Evolutionary conservation across 2,888 invertebrate genomes (phyloP), one percentile per base, ranked within the genome.

Genomic region (Tipula helvola): DNA sequence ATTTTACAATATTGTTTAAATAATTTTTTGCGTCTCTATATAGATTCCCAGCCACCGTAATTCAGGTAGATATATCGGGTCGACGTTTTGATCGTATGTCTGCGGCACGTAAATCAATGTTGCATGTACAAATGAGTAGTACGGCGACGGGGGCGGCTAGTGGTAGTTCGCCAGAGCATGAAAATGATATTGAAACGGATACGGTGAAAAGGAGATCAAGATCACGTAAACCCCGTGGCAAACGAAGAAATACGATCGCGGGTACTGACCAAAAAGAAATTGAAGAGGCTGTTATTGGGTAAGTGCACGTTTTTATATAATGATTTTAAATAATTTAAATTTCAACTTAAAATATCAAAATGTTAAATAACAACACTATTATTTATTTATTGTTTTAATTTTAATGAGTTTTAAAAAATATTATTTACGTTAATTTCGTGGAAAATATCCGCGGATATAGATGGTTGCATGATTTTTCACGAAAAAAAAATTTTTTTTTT

Each of bases 231-330:
- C 95, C 96, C 88, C 93, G 96, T 89, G 96, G 95, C 91, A 95
- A 96, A 92, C 93, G 97, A 93, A 94, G 97, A 91, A 97, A 97
- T 92, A 97, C 97, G 90, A 95, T 97, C 91, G 96, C 97, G 89
- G 97, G 97, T 91, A 97, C 96, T 90, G 97, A 97, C 93, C 96
- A 96, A 91, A 96, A 96, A 93, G 97, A 97, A 93, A 96, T 97
- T 92, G 94, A 95, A 91, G 95, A 96, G 92, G 96, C 96, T 90
- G 94, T 96, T 90, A 95, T 95, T 92, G 96, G 95, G 96, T 96
- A 93, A 94, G 95, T 94, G 4, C 12, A 44, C n/a, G 28, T 16
- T 57, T 39, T 28, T 57, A 57, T 57, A 18, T 52, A n/a, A 52
- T 16, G 36, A 36, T 84, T 39, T 39, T 39, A 84, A 84, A 39